Evolutionary conservation across 1,140 invertebrate genomes (phyloP).

Genomic region (Caenorhabditis inopinata): DNA sequence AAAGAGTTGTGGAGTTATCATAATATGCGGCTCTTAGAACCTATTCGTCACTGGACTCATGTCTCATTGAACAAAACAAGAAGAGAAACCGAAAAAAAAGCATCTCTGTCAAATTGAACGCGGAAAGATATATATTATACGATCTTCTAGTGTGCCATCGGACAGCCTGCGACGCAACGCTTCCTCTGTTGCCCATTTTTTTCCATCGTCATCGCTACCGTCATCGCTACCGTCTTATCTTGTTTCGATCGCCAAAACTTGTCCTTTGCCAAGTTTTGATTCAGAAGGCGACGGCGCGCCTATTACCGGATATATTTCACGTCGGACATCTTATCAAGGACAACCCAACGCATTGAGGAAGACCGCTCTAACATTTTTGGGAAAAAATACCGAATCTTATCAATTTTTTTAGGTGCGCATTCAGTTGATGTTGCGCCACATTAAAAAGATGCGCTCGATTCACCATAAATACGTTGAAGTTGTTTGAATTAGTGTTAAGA

Average conservation of each 20-base stretch:
- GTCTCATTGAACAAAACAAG: no score
- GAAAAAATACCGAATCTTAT: not conserved
- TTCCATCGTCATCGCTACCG: not conserved
- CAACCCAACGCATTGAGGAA: not conserved
- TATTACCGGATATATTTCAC: slow-evolving; percentile 34
- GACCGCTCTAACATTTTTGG: not conserved
- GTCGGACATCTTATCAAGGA: slow-evolving; percentile 23
- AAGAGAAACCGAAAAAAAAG: not conserved
- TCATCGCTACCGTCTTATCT: not conserved
- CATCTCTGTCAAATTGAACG: not conserved
- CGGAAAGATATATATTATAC: slow-evolving; percentile 15
- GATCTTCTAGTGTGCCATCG: slow-evolving; percentile 26
- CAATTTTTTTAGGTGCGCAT: not conserved
- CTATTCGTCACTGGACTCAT: no score
- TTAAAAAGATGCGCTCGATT: no score
- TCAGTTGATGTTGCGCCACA: not conserved
- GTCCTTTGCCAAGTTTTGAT: slow-evolving; percentile 30
- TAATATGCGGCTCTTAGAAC: no score
- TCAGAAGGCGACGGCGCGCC: slow-evolving; percentile 3
- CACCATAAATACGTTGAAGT: no score
- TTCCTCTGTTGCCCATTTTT: slow-evolving; percentile 11
- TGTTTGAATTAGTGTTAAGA: no score
- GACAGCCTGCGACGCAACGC: slow-evolving; percentile 19
- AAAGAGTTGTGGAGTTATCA: no score
- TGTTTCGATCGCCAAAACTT: slow-evolving; percentile 30